Evolutionary conservation across 1,140 invertebrate species (phyloP), one percentile per base, ranked within the genome.

Genomic region (Anoplolepis gracilipes): DNA sequence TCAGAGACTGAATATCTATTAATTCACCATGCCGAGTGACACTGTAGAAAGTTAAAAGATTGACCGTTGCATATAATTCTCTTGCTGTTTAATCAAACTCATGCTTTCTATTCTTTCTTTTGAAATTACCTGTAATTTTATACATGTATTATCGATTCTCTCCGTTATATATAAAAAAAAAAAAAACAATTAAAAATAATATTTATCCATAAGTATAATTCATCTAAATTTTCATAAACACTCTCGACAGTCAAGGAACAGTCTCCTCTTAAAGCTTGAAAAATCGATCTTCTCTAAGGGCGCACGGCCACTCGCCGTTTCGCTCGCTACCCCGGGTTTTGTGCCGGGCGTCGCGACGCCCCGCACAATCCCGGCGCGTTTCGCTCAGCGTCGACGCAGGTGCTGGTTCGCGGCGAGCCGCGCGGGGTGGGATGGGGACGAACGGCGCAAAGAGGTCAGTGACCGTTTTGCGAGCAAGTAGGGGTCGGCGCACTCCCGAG

Each of bases 401-500:
- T 86, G 87, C 28, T 72, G 22, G 25, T 72, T n/a, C 53, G 30
- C 55, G 59, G 39, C 55, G 46, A 46, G 46, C 16, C n/a, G 25
- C 22, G 57, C 78, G 65, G 72, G 75, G 82, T 11, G 65, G 69
- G 85, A 84, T 85, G 87, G 86, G 85, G 87, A 91, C 90, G 92
- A 92, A 90, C 90, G 90, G 86, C 70, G 65, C 85, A 81, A 49
- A 49, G 87, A 93, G 92, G 91, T 93, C 90, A 90, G 89, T 89
- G 92, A 93, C 92, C 92, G 91, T 93, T 92, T 92, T 90, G 87
- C 87, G 86, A 87, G 88, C 89, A 77, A 89, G 90, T 91, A 93
- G 93, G 91, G 93, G 92, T 93, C 93, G 94, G 92, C 92, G 94
- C 93, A 95, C 94, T 94, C 93, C 89, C 89, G 90, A 87, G 79